Evolutionary conservation across 2,888 invertebrate species (phyloP), one percentile per base, ranked within the genome.

Genomic region (Coenonympha glycerion): DNA sequence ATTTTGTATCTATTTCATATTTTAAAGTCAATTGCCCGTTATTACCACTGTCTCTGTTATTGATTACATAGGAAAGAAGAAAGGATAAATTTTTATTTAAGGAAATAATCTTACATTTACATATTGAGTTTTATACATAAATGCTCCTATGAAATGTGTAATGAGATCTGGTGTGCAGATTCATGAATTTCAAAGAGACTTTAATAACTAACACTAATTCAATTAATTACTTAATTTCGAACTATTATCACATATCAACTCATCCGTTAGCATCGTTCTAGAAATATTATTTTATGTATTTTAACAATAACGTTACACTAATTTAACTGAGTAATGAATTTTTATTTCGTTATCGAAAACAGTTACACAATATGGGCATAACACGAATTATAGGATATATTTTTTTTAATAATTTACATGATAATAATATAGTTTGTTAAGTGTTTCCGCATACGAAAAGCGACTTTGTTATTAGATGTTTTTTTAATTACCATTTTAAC

Each of bases 171-270:
- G 33, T 51, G 41, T 13, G 33, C 41, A 53, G 58, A 57, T 53
- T 57, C 47, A 42, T 33, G 30, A 34, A 54, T 19, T 39, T 49
- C 40, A 42, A 52, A 36, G 26, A 44, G 39, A 46, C 45, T 16
- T 48, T 45, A 42, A 31, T 37, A 28, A 52, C 57, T 48, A 55
- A 55, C 39, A 46, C 59, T 56, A 60, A n/a, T n/a, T n/a, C n/a
- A n/a, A n/a, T n/a, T n/a, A n/a, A 51, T 55, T 54, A 58, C 59
- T 66, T 66, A 70, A 62, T 66, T 66, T 66, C 73, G 68, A 72
- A 71, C 78, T 83, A 82, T 77, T 84, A 85, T 85, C 84, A 85
- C 84, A 84, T 75, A 68, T 76, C 71, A 73, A 71, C 69, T 68
- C 75, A 71, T 75, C 63, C 61, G 66, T 70, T 58, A 65, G 63